Evolutionary conservation across 2,797 vertebrate genomes (phyloP), one percentile per base, ranked within the genome.

Genomic region (Danio albolineatus): DNA sequence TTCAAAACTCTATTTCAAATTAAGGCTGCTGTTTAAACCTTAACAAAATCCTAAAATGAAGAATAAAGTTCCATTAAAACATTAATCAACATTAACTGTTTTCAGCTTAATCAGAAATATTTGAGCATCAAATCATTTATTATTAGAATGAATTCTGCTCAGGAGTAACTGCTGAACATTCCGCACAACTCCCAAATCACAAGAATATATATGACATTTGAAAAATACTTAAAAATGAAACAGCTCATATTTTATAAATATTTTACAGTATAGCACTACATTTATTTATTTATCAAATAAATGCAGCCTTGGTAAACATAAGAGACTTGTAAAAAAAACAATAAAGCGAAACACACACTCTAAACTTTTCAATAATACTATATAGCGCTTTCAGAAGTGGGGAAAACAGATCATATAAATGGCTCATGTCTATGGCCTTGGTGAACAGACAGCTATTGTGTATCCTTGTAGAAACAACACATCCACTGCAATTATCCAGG

Each of bases 401-500:
- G 48, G 57, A 13, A 76, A 43, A 62, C 59, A 13, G 12, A 21
- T 61, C 16, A 78, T 49, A 13, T 43, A 43, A 67, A 72, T 69
- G 62, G 64, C 19, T n/a, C 60, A 48, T n/a, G n/a, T 41, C 12
- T 67, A 21, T 61, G 81, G 60, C 43, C 17, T 62, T 64, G 7
- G n/a, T 19, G 49, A 57, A 19, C 56, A 46, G n/a, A 21, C 16
- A 59, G 36, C 48, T 28, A 44, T 70, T 82, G 53, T 59, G 51
- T 66, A 59, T 66, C 36, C 53, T 74, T 36, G 53, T 54, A 74
- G 78, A 73, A 28, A 28, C 28, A 78, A 60, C 65, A 70, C 36
- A 67, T 49, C 49, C 57, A 57, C 71, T 75, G 51, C 78, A 79
- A 49, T 75, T 62, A 82, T 82, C 46, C 49, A 21, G 38, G 56